A percentile compares a stretch with the other conserved stretches of the same genome.
Evolutionary conservation across 2,888 invertebrate genomes (phyloP).

Genomic region (Epirrhoe tristata): DNA sequence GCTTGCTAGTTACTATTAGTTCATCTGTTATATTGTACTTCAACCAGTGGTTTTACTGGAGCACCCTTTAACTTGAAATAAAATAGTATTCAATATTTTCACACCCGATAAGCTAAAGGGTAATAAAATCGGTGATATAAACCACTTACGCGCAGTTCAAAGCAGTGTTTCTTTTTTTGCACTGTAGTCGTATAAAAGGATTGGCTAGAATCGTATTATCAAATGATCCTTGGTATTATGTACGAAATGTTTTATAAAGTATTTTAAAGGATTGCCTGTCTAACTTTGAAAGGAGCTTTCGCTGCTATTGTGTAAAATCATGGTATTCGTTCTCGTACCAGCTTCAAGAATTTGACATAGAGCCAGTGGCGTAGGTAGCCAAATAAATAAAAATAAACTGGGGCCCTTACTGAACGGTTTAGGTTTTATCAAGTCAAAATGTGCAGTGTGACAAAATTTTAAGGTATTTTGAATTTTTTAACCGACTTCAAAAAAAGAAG

Average conservation of each 20-base stretch:
- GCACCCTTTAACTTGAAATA: background rate
- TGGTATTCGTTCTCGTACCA: background rate
- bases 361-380: no score
- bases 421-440: no score
- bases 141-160: constrained; percentile 7
- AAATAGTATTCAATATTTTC: constrained; percentile 24
- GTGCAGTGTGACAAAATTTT: no score
- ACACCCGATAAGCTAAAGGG: constrained; percentile 33
- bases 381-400: no score
- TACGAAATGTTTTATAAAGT: background rate
- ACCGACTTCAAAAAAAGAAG: no score
- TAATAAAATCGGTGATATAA: constrained; percentile 29
- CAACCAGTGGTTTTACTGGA: background rate
- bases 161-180: background rate
- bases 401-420: no score
- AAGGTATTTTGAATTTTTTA: no score
- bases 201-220: background rate
- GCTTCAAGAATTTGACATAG: no score
- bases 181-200: constrained; percentile 4
- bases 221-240: no score
- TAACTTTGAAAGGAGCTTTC: background rate
- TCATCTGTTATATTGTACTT: background rate
- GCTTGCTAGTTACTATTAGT: background rate
- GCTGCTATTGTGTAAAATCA: background rate
- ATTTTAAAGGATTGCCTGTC: constrained; percentile 5